These are phyloP conservation scores for Perccottus glenii DNA, from an alignment of 2,113 vertebrate genomes.

Conservation along the genomic window DNA sequence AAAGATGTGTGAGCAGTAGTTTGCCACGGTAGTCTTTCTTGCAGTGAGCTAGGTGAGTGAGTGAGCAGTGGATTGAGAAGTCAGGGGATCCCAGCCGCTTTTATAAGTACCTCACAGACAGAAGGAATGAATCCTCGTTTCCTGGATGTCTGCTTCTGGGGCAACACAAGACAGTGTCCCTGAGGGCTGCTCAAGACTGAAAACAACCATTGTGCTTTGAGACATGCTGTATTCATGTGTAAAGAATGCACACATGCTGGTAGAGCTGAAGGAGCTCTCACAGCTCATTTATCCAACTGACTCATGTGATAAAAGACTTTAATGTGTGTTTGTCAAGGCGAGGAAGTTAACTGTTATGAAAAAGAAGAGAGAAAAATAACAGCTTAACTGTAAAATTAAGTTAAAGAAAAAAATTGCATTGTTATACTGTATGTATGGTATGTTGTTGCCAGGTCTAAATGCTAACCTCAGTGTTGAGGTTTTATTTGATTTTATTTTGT, in stretches of 20 bases:
- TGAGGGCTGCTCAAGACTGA: conserved; percentile 6
- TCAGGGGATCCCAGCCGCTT: background rate
- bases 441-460: too few relatives aligned
- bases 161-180: conserved; percentile 19
- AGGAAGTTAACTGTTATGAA: background rate
- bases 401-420: too few relatives aligned
- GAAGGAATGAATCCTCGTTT: conserved; percentile 13
- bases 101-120: background rate
- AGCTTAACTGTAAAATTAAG: too few relatives aligned
- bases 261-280: background rate
- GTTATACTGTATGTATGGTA: too few relatives aligned
- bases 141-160: conserved; percentile 7
- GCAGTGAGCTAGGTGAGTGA: background rate
- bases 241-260: conserved; percentile 3
- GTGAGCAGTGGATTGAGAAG: background rate
- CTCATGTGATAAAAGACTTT: background rate
- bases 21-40: too few relatives aligned
- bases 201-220: conserved; percentile 35
- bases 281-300: background rate
- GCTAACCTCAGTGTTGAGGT: too few relatives aligned
- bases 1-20: too few relatives aligned
- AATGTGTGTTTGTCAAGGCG: background rate
- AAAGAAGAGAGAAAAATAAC: too few relatives aligned
- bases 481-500: too few relatives aligned
- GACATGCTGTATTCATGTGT: conserved; percentile 12